Percentiles rank a stretch among this genome's conserved stretches.
Evolutionary conservation across 1,140 invertebrate genomes (phyloP).

Genomic region (Heterodera carotae): DNA sequence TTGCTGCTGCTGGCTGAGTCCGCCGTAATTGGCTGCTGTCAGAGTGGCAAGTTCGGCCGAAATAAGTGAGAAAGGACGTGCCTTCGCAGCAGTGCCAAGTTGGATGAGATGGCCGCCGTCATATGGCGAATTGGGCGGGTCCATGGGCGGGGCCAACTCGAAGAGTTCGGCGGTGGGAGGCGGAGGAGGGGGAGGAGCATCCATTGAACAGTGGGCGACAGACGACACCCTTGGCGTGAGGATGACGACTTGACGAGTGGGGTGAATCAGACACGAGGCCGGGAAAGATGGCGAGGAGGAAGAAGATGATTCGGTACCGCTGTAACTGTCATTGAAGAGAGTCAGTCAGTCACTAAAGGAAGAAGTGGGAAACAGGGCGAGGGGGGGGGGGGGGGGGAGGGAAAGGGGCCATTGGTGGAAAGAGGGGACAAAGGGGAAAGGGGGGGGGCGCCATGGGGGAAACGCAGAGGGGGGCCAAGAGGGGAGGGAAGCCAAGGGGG

Average conservation of each 20-base stretch:
- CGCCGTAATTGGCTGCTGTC: constrained; percentile 22
- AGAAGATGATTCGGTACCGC: constrained; percentile 6
- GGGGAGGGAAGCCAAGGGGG: no score
- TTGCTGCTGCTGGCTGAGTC: background rate
- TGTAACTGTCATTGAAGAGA: background rate
- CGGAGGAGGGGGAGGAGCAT: background rate
- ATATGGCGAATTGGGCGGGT: constrained; percentile 7
- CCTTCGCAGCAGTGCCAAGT: background rate
- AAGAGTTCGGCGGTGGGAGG: constrained; percentile 7
- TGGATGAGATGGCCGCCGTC: background rate
- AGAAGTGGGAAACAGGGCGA: background rate
- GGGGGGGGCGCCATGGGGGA: no score
- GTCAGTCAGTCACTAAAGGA: constrained; percentile 1
- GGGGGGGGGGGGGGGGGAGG: constrained; percentile 1
- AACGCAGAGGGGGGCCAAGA: no score
- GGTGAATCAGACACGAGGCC: background rate
- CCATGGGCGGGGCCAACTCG: constrained; percentile 34
- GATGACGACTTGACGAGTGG: constrained; percentile 1
- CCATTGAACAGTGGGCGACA: background rate
- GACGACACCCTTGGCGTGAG: background rate
- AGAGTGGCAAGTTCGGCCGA: constrained; percentile 20
- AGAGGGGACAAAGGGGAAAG: no score
- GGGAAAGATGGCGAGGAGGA: background rate
- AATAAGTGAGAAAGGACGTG: background rate
- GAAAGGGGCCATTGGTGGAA: no score